These are phyloP conservation scores for Pygoscelis antarcticus DNA, from an alignment of 2,113 vertebrate genomes.

Conservation along the genomic window DNA sequence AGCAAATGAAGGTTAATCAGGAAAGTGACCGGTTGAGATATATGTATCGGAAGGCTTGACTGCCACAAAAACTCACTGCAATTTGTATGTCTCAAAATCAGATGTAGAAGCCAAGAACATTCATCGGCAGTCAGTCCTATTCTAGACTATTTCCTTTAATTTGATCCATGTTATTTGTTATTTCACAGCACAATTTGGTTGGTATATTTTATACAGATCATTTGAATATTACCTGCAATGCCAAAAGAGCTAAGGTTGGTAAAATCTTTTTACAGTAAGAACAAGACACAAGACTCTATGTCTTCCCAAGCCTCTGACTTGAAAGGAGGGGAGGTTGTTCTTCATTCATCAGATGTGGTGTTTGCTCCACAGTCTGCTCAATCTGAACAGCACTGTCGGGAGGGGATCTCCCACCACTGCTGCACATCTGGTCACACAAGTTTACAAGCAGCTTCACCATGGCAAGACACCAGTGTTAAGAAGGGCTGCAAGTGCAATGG, in stretches of 20 bases:
- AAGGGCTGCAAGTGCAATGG: background rate
- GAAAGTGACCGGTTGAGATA: background rate
- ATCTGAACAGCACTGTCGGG: background rate
- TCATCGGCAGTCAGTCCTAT: background rate
- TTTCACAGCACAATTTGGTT: background rate
- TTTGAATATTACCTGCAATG: background rate
- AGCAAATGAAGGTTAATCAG: background rate
- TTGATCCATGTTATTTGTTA: background rate
- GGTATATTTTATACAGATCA: background rate
- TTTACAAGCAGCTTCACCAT: background rate
- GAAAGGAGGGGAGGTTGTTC: background rate
- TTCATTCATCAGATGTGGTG: background rate
- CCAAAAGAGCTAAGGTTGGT: background rate
- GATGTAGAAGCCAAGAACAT: background rate
- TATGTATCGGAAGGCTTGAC: fast-evolving
- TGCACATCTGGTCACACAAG: background rate
- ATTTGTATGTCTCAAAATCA: background rate
- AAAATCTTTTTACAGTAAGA: background rate
- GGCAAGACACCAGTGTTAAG: background rate
- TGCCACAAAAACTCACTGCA: background rate
- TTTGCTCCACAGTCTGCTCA: background rate
- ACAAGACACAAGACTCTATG: background rate
- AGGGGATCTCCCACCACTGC: background rate
- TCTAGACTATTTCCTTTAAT: background rate
- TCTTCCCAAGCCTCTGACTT: background rate